Conservation (phyloP, 2,888 invertebrate genomes). For the Eupeodes latifasciatus region DNA sequence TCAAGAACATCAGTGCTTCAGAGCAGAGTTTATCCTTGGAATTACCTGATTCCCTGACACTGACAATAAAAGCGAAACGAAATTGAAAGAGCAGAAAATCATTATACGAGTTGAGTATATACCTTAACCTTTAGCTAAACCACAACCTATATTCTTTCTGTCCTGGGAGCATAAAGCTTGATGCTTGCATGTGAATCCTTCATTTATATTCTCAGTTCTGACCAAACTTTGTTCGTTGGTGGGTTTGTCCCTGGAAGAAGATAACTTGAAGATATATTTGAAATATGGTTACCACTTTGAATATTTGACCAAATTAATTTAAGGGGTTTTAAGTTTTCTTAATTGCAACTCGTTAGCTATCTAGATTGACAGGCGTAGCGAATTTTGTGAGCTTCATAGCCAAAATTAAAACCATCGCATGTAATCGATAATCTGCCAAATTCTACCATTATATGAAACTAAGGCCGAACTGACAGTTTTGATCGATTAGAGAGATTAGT, state of each 20-base stretch:
- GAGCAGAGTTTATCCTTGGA: slow-evolving; percentile 46
- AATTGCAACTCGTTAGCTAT: too few species aligned
- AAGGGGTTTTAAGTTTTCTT: background rate
- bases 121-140: background rate
- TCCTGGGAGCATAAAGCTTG: background rate
- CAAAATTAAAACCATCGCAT: too few species aligned
- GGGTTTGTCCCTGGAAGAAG: background rate
- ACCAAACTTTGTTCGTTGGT: slow-evolving; percentile 5
- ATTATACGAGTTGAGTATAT: slow-evolving; percentile 33
- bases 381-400: too few species aligned
- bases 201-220: slow-evolving; percentile 60
- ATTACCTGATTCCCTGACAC: slow-evolving; percentile 75
- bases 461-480: too few species aligned
- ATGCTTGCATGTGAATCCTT: slow-evolving; percentile 69
- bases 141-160: background rate
- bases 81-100: slow-evolving; percentile 70
- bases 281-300: background rate
- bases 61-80: slow-evolving; percentile 73
- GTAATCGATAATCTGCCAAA: too few species aligned
- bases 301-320: background rate
- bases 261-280: background rate
- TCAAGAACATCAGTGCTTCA: slow-evolving; percentile 41
- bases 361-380: too few species aligned
- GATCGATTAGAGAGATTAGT: too few species aligned
- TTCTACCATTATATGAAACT: too few species aligned